Evolutionary conservation across 2,113 vertebrate genomes (phyloP).

Genomic region (Thunnus maccoyii): DNA sequence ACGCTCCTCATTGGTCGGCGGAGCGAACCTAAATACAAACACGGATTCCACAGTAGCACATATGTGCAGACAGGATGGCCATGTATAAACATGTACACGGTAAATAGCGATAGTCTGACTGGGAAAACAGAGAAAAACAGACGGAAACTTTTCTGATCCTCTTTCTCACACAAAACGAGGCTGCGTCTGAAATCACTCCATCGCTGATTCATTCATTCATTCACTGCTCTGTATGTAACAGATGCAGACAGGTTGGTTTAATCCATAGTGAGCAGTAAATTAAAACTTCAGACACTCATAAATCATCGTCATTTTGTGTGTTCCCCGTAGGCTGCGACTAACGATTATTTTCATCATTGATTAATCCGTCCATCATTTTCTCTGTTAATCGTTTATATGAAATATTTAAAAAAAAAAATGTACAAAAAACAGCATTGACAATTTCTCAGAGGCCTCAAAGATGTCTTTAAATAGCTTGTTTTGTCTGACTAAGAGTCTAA

Average conservation of each 20-base stretch:
- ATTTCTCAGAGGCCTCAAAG: no score
- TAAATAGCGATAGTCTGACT: constrained; percentile 38
- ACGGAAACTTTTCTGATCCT: background rate
- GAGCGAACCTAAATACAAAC: constrained; percentile 69
- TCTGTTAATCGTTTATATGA: no score
- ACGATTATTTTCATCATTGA: no score
- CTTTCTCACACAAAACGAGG: background rate
- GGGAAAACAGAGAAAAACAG: background rate
- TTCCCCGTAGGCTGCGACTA: no score
- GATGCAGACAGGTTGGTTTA: background rate
- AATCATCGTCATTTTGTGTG: no score
- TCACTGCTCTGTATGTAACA: background rate
- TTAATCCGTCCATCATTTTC: no score
- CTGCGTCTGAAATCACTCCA: no score
- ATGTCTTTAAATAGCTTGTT: no score
- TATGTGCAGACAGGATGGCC: constrained; percentile 50
- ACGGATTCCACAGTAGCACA: constrained; percentile 68
- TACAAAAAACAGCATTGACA: no score
- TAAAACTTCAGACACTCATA: no score
- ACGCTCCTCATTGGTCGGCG: constrained; percentile 47
- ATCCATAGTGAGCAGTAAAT: background rate
- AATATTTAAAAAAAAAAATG: no score
- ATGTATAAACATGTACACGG: constrained; percentile 61
- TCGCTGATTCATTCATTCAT: background rate
- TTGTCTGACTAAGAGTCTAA: no score